phyloP scores from a whole-genome alignment of 2,113 vertebrate genomes.

The Heterochromis multidens region DNA sequence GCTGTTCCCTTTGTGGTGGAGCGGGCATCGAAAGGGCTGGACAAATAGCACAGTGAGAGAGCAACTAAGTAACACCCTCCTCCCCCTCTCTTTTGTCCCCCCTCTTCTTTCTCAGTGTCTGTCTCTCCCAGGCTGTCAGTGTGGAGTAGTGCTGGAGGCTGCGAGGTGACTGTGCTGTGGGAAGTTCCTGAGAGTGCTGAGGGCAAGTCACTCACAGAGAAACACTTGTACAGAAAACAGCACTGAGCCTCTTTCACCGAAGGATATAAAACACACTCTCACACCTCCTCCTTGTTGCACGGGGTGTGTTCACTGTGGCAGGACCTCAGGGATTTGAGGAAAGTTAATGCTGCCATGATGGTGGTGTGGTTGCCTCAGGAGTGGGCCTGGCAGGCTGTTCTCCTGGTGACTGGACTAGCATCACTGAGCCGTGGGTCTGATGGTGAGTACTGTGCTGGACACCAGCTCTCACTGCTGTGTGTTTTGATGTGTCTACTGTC shows the following conservation, averaged over 20 bases:
- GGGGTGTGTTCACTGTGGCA: slow-evolving; percentile 26
- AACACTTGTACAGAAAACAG: slow-evolving; percentile 19
- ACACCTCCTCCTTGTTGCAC: slow-evolving; percentile 8
- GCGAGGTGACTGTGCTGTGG: slow-evolving; percentile 44
- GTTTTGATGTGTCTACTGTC: not conserved
- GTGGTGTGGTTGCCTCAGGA: slow-evolving; percentile 34
- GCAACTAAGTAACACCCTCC: slow-evolving; percentile 68
- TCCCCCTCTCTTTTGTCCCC: slow-evolving; percentile 11
- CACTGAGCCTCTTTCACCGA: not conserved
- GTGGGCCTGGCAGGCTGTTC: slow-evolving; percentile 56
- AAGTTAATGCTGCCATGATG: slow-evolving; percentile 45
- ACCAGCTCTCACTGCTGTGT: not conserved
- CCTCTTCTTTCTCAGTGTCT: slow-evolving; percentile 56
- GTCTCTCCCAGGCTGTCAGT: slow-evolving; percentile 74
- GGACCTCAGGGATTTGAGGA: slow-evolving; percentile 53
- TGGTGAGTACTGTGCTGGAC: slow-evolving; percentile 76
- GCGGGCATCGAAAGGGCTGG: slow-evolving; percentile 39
- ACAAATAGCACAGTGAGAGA: slow-evolving; percentile 62
- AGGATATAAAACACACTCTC: slow-evolving; percentile 33
- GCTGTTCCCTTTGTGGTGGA: slow-evolving; percentile 58
- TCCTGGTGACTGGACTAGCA: slow-evolving; percentile 68
- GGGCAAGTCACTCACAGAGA: slow-evolving; percentile 34
- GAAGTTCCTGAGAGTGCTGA: slow-evolving; percentile 52
- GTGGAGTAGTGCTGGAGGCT: slow-evolving; percentile 64
- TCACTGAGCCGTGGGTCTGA: slow-evolving; percentile 63